These are phyloP conservation scores for Rhorus exstirpatorius DNA, from an alignment of 2,888 invertebrate genomes.

Conservation along the genomic window DNA sequence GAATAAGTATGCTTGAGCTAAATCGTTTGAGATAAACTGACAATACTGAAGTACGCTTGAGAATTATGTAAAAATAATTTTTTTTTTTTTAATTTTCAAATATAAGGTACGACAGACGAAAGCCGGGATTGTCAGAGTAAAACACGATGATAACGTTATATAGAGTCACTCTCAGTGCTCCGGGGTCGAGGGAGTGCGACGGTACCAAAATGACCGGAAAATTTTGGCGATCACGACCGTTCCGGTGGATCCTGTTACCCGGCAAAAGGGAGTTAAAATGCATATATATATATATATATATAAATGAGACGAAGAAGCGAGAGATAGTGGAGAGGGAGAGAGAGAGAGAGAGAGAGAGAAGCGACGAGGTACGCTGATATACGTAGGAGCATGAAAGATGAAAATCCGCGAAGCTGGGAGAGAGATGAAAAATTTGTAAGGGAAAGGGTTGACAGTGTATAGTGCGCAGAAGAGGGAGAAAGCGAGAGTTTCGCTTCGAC, in stretches of 20 bases:
- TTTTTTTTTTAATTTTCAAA: no score
- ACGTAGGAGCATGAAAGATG: slow-evolving; percentile 28
- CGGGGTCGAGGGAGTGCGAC: slow-evolving; percentile 1
- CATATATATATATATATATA: slow-evolving; percentile 16
- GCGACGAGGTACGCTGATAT: slow-evolving; percentile 17
- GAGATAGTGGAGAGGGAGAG: no score
- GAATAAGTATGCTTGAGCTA: no score
- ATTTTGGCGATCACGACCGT: slow-evolving; percentile 60
- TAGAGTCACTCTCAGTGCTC: background rate
- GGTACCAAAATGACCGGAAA: slow-evolving; percentile 68
- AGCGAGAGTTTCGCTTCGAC: slow-evolving; percentile 57
- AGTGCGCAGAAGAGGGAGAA: slow-evolving; percentile 63
- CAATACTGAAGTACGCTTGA: no score
- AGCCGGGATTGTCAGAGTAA: no score
- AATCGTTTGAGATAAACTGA: no score
- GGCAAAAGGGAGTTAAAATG: background rate
- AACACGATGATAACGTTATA: no score
- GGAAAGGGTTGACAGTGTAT: slow-evolving; percentile 66
- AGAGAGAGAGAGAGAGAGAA: slow-evolving; percentile 22
- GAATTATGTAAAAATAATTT: no score
- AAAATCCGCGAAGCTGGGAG: slow-evolving; percentile 28
- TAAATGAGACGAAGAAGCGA: slow-evolving; percentile 21
- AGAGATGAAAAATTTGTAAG: slow-evolving; percentile 47
- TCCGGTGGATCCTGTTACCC: slow-evolving; percentile 12
- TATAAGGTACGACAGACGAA: no score